A percentile compares a stretch with the other conserved stretches of the same genome.
phyloP scores from a whole-genome alignment of 2,888 invertebrate species.

The Unio pictorum region DNA sequence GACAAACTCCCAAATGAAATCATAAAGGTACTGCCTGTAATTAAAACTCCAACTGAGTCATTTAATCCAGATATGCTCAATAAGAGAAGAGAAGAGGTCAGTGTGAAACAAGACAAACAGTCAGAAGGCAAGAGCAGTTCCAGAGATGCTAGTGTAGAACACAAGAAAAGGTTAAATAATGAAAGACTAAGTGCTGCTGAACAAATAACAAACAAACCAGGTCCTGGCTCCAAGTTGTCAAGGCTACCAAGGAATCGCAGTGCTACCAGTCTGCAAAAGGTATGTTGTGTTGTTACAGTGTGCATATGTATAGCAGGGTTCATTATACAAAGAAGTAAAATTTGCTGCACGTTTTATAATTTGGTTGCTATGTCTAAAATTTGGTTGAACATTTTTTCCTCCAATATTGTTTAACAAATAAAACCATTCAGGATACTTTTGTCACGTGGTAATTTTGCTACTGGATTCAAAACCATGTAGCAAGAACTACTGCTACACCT shows the following conservation, averaged over 20 bases:
- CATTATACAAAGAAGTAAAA: no score
- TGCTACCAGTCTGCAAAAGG: conserved; percentile 3
- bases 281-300: background rate
- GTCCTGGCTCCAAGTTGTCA: background rate
- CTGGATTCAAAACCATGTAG: no score
- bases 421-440: no score
- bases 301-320: no score
- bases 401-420: no score
- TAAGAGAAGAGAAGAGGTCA: background rate
- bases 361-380: no score
- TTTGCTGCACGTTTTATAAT: no score
- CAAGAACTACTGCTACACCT: no score
- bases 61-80: background rate
- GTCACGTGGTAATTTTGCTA: no score
- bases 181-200: background rate
- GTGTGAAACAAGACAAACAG: background rate
- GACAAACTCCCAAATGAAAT: conserved; percentile 29
- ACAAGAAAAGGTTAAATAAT: background rate
- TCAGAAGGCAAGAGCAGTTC: background rate
- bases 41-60: conserved; percentile 10
- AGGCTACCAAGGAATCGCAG: conserved; percentile 3
- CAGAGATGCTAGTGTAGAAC: background rate
- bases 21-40: conserved; percentile 30
- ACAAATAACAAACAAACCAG: background rate
- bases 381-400: no score